These are phyloP conservation scores for Microctonus hyperodae DNA, from an alignment of 2,888 invertebrate genomes.

Conservation along the genomic window DNA sequence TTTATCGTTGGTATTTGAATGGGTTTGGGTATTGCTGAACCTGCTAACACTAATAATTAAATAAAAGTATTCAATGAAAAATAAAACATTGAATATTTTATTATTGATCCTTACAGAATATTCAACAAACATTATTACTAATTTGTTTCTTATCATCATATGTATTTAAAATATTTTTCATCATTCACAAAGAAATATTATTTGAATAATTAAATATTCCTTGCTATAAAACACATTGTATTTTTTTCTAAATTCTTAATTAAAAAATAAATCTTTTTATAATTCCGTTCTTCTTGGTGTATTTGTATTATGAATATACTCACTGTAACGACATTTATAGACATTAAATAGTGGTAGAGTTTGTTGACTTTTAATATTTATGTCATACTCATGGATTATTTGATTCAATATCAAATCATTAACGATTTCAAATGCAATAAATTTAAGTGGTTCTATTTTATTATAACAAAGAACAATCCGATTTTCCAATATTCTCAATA, in stretches of 20 bases:
- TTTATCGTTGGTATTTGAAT: neutral
- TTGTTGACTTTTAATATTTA: slow-evolving; percentile 20
- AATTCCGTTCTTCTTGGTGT: neutral
- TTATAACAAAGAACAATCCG: slow-evolving; percentile 43
- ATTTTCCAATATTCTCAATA: slow-evolving; percentile 51
- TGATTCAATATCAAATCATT: slow-evolving; percentile 34
- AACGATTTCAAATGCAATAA: slow-evolving; percentile 44
- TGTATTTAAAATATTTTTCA: too few relatives aligned
- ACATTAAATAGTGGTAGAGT: slow-evolving; percentile 34
- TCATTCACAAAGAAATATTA: too few relatives aligned
- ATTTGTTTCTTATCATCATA: too few relatives aligned
- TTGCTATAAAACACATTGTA: too few relatives aligned
- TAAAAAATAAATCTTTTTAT: neutral
- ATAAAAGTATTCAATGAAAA: slow-evolving; percentile 2
- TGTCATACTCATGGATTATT: slow-evolving; percentile 44
- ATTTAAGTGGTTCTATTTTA: slow-evolving; percentile 44
- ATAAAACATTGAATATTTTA: neutral
- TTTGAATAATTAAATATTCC: too few relatives aligned
- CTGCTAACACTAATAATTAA: slow-evolving; percentile 29
- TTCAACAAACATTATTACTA: too few relatives aligned
- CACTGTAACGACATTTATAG: slow-evolving; percentile 41
- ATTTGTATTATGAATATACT: slow-evolving; percentile 36
- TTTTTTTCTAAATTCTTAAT: too few relatives aligned
- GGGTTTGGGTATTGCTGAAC: neutral
- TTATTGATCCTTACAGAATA: neutral